Base-by-base conservation (phyloP, 2,113 vertebrate genomes). In the Lepisosteus osseus region DNA sequence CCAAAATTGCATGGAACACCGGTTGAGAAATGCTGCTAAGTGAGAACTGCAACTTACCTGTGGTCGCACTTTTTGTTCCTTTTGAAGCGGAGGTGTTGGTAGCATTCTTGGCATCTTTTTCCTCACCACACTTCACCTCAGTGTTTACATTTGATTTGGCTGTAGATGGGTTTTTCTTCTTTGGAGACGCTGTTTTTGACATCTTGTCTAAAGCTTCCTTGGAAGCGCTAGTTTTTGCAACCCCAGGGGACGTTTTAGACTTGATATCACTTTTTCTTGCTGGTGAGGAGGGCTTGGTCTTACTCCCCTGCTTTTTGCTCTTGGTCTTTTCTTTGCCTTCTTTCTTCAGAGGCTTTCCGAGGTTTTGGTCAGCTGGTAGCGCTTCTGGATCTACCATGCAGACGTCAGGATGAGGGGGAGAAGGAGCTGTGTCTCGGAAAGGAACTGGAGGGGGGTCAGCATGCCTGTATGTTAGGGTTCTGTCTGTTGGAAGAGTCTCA, bases 371-470 rank as follows among this genome's bases (percentile, higher is more conserved):
- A 41, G 90, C 81, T 45, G 95, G 93, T 41, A 97, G 77, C 56
- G 93, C 90, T 74, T 99, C 97, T 7, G 97, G 97, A 69, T 99
- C 96, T 62, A 97, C 94, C 97, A 99, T 99, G 77, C 94, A 96
- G 64, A 95, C 95, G 13, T 98, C 96, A 56, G 94, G 95, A 70
- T 94, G 94, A 54, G 94, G 93, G 51, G 94, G 91, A 7, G 94
- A 93, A 65, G 97, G 97, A 80, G 95, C 95, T 1, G 87, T 88
- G 80, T 98, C 97, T 78, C 91, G 95, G 79, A 94, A 80, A 0
- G 92, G 87, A 61, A 90, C 86, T 0, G 97, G 96, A 0, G 91
- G 94, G 0, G 96, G 96, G 63, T 99, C 97, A 14, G 90, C 92
- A 70, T 97, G 95, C 73, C 94, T 95, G 87, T 94, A 96, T 0